Evolutionary conservation across 1,140 invertebrate species (phyloP).

Genomic region (Heliothis virescens): DNA sequence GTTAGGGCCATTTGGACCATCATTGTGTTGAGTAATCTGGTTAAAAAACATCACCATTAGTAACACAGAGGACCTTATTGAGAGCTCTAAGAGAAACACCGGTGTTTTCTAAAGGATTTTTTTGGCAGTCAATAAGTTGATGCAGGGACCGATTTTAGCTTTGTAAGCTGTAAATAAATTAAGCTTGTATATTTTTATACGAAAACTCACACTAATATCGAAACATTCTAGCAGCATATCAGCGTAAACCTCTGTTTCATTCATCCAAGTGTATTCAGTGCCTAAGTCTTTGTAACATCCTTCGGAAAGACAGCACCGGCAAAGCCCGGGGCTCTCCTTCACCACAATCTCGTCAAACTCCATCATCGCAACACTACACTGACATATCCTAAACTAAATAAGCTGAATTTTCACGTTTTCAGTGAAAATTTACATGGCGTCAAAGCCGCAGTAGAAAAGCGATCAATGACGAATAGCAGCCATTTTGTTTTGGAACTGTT

Average conservation of each 20-base stretch:
- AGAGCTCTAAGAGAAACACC: too few relatives aligned
- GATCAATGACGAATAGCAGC: slow-evolving; percentile 43
- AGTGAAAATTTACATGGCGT: slow-evolving; percentile 36
- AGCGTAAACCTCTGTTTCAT: slow-evolving; percentile 79
- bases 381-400: slow-evolving; percentile 34
- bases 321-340: slow-evolving; percentile 79
- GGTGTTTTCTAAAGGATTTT: too few relatives aligned
- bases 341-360: slow-evolving; percentile 79
- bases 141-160: too few relatives aligned
- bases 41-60: slow-evolving; percentile 6
- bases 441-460: background rate
- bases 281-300: slow-evolving; percentile 81
- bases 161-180: background rate
- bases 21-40: slow-evolving; percentile 79
- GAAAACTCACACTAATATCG: slow-evolving; percentile 80
- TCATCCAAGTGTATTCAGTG: slow-evolving; percentile 79
- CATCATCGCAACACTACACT: slow-evolving; percentile 65
- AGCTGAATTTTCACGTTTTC: background rate
- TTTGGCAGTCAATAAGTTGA: too few relatives aligned
- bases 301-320: slow-evolving; percentile 82
- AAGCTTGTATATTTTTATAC: background rate
- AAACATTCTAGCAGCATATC: slow-evolving; percentile 83
- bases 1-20: slow-evolving; percentile 77
- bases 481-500: slow-evolving; percentile 56
- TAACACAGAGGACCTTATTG: too few relatives aligned